Percentiles rank a stretch among this genome's conserved stretches.
phyloP scores from a whole-genome alignment of 2,888 invertebrate species.

The Pachycephus smyrnensis region DNA sequence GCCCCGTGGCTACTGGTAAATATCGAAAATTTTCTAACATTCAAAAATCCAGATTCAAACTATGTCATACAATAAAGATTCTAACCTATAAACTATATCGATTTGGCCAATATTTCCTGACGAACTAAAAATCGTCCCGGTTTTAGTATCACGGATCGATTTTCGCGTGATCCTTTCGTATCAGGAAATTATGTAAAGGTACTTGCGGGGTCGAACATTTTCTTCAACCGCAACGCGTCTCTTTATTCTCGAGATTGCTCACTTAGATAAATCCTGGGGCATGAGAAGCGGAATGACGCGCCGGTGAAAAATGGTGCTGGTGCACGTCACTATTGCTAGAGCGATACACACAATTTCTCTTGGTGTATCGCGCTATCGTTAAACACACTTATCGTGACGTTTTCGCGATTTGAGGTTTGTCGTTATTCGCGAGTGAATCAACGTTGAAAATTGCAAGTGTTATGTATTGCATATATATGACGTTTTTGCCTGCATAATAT shows the following conservation, averaged over 20 bases:
- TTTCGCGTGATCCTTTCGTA: slow-evolving; percentile 46
- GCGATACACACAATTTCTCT: slow-evolving; percentile 37
- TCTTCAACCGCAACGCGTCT: slow-evolving; percentile 34
- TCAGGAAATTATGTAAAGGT: slow-evolving; percentile 18
- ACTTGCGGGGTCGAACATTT: not conserved
- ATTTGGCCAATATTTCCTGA: not conserved
- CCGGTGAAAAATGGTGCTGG: slow-evolving; percentile 47
- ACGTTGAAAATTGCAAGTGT: not conserved
- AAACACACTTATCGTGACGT: slow-evolving; percentile 26
- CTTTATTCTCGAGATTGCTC: slow-evolving; percentile 43
- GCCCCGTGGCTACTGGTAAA: not conserved
- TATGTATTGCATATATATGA: not conserved
- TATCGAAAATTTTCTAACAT: not conserved
- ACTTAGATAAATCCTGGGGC: slow-evolving; percentile 39
- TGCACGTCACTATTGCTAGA: slow-evolving; percentile 39
- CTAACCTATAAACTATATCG: not conserved
- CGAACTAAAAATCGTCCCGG: not conserved
- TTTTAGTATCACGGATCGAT: slow-evolving; percentile 22
- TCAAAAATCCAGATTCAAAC: not conserved
- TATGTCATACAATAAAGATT: not conserved
- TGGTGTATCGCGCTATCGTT: slow-evolving; percentile 24
- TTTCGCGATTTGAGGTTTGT: not conserved
- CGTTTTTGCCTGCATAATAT: not conserved
- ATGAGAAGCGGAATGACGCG: slow-evolving; percentile 39
- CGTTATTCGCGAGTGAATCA: not conserved